These are phyloP conservation scores for Rhinoderma darwinii DNA, from an alignment of 2,113 vertebrate species.

Conservation along the genomic window DNA sequence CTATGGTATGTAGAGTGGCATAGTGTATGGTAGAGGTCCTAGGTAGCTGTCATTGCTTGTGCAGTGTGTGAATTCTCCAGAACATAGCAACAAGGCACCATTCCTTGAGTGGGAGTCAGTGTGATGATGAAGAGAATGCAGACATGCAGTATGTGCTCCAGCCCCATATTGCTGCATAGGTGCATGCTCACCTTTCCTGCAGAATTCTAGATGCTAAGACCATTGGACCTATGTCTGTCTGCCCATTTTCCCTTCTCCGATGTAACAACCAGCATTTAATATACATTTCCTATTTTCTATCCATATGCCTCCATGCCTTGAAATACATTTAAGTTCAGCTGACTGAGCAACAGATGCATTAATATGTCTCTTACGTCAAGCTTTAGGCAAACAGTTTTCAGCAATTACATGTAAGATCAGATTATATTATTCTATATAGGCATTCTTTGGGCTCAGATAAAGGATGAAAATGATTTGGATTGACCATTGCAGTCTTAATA, in stretches of 20 bases:
- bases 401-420: not conserved
- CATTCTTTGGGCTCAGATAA: not conserved
- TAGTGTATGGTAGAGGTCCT: too few species aligned
- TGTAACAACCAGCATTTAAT: not conserved
- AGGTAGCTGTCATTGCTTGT: not conserved
- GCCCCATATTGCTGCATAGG: conserved; percentile 47
- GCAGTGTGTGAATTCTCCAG: not conserved
- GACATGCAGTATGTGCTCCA: conserved; percentile 27
- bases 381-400: conserved; percentile 4
- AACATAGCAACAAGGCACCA: conserved; percentile 46
- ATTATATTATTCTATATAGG: not conserved
- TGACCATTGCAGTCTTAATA: not conserved
- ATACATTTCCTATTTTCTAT: not conserved
- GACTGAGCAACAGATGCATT: conserved; percentile 66
- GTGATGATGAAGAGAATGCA: conserved; percentile 45
- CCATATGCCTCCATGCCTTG: conserved; percentile 25
- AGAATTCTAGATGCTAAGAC: not conserved
- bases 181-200: conserved; percentile 38
- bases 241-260: not conserved
- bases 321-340: conserved; percentile 22
- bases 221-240: too few species aligned
- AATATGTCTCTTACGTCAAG: conserved; percentile 14
- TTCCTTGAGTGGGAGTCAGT: conserved; percentile 43
- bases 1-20: too few species aligned
- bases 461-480: not conserved